Percentiles rank a stretch among this genome's conserved stretches.
Conservation (phyloP, 1,140 invertebrate genomes). For the Hyles euphorbiae region DNA sequence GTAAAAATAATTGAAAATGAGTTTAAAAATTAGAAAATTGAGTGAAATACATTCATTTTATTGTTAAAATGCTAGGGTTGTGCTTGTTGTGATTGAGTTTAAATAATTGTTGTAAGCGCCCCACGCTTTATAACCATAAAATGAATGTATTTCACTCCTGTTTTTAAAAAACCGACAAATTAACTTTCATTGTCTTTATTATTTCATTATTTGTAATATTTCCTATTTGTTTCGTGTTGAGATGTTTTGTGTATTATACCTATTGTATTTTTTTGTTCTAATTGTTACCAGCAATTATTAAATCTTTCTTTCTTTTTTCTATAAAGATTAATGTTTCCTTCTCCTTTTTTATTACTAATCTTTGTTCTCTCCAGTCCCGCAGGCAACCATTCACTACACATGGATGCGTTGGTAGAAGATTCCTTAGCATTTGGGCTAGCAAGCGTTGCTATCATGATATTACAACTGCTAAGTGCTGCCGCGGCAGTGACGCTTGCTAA, state of each 20-base stretch:
- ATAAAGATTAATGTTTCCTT: background rate
- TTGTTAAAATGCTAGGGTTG: too few species aligned
- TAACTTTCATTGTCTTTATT: too few species aligned
- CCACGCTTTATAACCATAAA: too few species aligned
- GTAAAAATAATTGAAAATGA: too few species aligned
- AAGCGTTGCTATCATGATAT: constrained; percentile 73
- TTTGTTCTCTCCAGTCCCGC: constrained; percentile 47
- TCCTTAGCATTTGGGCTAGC: constrained; percentile 78
- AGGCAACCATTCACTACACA: constrained; percentile 72
- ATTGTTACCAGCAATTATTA: background rate
- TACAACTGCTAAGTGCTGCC: constrained; percentile 78
- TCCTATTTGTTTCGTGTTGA: background rate
- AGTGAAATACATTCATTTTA: too few species aligned
- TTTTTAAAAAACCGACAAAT: too few species aligned
- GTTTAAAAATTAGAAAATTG: too few species aligned
- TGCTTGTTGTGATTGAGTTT: too few species aligned
- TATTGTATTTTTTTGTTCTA: background rate
- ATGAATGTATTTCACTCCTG: too few species aligned
- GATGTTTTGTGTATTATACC: background rate
- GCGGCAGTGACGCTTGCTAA: constrained; percentile 78
- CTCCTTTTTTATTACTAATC: background rate
- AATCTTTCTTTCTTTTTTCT: background rate
- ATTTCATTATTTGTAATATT: too few species aligned
- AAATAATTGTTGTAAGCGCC: too few species aligned
- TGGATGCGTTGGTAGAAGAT: constrained; percentile 78